Evolutionary conservation across 2,113 vertebrate genomes (phyloP).

Genomic region (Callocephalon fimbriatum): DNA sequence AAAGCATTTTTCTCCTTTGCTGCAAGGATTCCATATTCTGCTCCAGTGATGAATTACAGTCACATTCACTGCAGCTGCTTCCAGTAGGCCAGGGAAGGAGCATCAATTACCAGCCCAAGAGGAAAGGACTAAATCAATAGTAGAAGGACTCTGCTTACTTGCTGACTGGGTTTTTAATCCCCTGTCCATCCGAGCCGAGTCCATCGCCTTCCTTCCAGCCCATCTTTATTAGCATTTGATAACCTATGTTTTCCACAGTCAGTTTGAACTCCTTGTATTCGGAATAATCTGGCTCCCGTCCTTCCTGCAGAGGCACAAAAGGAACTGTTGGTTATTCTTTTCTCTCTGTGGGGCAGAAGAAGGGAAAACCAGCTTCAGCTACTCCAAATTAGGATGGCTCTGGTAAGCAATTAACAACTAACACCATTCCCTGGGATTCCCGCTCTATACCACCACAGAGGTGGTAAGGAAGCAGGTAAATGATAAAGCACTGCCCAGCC

Average conservation of each 20-base stretch:
- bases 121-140: background rate
- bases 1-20: background rate
- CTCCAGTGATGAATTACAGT: background rate
- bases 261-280: constrained; percentile 99
- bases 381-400: background rate
- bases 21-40: background rate
- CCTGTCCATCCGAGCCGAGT: constrained; percentile 90
- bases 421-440: background rate
- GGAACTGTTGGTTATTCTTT: constrained; percentile 58
- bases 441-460: background rate
- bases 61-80: background rate
- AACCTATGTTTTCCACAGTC: constrained; percentile 97
- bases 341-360: background rate
- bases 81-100: background rate
- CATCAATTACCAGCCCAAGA: background rate
- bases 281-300: constrained; percentile 94
- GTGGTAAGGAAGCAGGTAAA: background rate
- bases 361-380: background rate
- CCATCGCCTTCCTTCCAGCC: constrained; percentile 99
- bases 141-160: constrained; percentile 78
- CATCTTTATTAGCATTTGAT: constrained; percentile 99
- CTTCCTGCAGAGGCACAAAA: constrained; percentile 82
- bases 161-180: constrained; percentile 93
- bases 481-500: background rate
- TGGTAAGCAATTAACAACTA: background rate